Percentiles rank a stretch among this genome's conserved stretches.
Evolutionary conservation across 2,797 vertebrate species (phyloP).

Genomic region (Tenualosa ilisha): DNA sequence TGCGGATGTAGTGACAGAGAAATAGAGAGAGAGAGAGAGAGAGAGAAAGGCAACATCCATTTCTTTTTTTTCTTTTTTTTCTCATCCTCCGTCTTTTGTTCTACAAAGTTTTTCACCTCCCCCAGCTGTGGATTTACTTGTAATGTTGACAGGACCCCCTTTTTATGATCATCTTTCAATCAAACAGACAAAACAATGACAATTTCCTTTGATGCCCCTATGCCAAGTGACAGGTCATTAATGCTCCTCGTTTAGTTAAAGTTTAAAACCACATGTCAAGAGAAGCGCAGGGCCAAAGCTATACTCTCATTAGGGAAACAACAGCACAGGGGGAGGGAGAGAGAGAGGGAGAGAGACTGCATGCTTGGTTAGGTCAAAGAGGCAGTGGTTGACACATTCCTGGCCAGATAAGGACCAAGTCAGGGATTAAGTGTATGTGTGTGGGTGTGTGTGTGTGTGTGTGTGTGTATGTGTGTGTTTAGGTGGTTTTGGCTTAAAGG

Average conservation of each 20-base stretch:
- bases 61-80: neutral
- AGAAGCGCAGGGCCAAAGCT: constrained; percentile 25
- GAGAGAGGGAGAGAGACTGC: neutral
- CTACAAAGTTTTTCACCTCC: neutral
- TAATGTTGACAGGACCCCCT: neutral
- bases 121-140: too few species aligned
- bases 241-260: constrained; percentile 36
- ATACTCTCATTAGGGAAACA: constrained; percentile 27
- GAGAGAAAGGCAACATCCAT: neutral
- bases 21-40: neutral
- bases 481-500: constrained; percentile 17
- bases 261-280: constrained; percentile 20
- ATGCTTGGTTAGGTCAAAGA: constrained; percentile 36
- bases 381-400: constrained; percentile 47
- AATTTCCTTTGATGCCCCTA: constrained; percentile 12
- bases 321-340: constrained; percentile 21
- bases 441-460: neutral
- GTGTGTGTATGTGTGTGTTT: too few species aligned
- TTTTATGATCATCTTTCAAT: neutral
- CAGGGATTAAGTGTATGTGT: constrained; percentile 41
- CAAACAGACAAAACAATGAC: neutral
- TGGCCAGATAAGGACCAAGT: constrained; percentile 48
- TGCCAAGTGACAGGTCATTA: constrained; percentile 38
- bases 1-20: neutral
- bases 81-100: neutral